Evolutionary conservation across 2,888 invertebrate genomes (phyloP).

Genomic region (Eupithecia insigniata): DNA sequence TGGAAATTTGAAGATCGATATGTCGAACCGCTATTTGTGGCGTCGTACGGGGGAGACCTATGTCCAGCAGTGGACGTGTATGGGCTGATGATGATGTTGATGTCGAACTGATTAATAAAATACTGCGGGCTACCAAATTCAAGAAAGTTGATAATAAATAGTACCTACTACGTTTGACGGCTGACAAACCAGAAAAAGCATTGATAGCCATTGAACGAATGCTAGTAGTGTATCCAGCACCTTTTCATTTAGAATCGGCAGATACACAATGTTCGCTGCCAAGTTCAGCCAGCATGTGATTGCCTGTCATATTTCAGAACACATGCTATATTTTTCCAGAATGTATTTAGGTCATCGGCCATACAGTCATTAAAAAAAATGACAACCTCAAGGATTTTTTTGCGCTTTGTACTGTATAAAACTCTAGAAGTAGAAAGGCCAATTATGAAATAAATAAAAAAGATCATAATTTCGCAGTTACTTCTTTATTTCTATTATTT

Average conservation of each 20-base stretch:
- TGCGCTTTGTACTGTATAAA: neutral
- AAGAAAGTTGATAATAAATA: neutral
- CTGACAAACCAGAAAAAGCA: neutral
- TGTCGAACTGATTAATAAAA: neutral
- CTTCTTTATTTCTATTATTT: neutral
- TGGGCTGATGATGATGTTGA: too few relatives aligned
- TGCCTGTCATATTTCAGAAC: slow-evolving; percentile 30
- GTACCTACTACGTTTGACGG: neutral
- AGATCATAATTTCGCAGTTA: neutral
- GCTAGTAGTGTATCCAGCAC: neutral
- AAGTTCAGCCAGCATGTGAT: slow-evolving; percentile 34
- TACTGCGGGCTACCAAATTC: neutral
- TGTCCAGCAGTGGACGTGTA: too few relatives aligned
- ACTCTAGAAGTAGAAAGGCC: neutral
- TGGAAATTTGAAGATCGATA: neutral
- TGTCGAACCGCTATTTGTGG: too few relatives aligned
- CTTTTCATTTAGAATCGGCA: slow-evolving; percentile 1
- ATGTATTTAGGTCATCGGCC: neutral
- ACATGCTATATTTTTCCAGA: slow-evolving; percentile 29
- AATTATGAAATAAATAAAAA: neutral
- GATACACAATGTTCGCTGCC: slow-evolving; percentile 5
- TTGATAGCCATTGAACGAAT: neutral
- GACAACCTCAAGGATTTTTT: neutral
- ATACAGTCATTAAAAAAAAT: neutral
- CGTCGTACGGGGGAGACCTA: too few relatives aligned